Percentiles rank a stretch among this genome's conserved stretches.
phyloP scores from a whole-genome alignment of 1,140 invertebrate species.

The Leptestheria dahalacensis region DNA sequence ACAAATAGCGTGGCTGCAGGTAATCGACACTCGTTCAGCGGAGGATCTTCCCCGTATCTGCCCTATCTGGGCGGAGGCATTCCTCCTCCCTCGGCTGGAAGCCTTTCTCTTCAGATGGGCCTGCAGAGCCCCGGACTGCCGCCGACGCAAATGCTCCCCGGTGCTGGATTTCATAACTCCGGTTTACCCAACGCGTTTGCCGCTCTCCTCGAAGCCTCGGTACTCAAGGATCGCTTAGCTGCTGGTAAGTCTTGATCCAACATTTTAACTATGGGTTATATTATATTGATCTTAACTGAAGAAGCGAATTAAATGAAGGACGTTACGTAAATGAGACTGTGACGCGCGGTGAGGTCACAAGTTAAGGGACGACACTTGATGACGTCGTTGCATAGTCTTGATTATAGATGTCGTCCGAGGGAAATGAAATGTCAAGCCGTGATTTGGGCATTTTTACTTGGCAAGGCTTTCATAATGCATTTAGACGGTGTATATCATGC shows the following conservation, averaged over 20 bases:
- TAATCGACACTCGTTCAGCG: neutral
- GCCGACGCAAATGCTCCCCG: slow-evolving; percentile 3
- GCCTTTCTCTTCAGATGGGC: neutral
- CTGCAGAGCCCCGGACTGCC: neutral
- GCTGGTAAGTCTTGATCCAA: neutral
- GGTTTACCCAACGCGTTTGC: slow-evolving; percentile 13
- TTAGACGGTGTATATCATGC: neutral
- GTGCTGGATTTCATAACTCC: slow-evolving; percentile 1
- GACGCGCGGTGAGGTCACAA: too few species aligned
- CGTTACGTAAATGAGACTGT: too few species aligned
- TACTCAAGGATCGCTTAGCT: slow-evolving; percentile 11
- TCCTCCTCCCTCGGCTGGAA: neutral
- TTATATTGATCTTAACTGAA: too few species aligned
- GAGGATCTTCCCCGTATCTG: neutral
- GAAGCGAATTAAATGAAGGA: too few species aligned
- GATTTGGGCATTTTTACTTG: neutral
- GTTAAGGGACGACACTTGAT: too few species aligned
- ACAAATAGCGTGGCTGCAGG: neutral
- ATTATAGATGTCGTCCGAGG: too few species aligned
- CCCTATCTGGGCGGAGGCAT: neutral
- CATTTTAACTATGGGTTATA: neutral
- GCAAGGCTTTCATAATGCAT: neutral
- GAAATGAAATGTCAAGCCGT: neutral
- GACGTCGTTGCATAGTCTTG: too few species aligned
- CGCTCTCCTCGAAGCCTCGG: slow-evolving; percentile 12